Base-by-base conservation (phyloP, 2,113 vertebrate genomes). In the Psittacula cyanocephala region DNA sequence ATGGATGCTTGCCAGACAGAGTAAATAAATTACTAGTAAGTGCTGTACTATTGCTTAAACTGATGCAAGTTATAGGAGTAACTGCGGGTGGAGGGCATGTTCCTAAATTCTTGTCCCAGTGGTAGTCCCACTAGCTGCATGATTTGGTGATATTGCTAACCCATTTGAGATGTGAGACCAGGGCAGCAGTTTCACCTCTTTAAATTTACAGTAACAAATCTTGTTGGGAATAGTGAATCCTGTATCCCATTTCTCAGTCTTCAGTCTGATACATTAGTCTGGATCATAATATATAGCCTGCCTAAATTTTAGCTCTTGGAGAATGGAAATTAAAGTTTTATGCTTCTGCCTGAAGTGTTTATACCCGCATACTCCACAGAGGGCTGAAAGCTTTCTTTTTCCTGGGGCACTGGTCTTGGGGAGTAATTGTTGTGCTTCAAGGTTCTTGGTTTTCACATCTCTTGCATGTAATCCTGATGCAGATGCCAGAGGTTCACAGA, bases 211-310 rank as follows among this genome's bases (percentile, higher is more conserved):
- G 12, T 69, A 67, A 59, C 22, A 65, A 43, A 77, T 43, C 15
- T n/a, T 49, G 13, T 7, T 4, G 22, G 39, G 55, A 60, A 3
- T 29, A 47, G 24, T 25, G 9, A 63, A 53, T 67, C 7, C 31
- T n/a, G 0, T 28, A 16, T 27, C 46, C 7, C 31, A 0, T 52
- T 93, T 81, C 11, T 25, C 29, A 79, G 35, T 28, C 9, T 68
- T 81, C 23, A 55, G 35, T 29, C 8, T 53, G 27, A 23, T 39
- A 7, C 2, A 16, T 25, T 46, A 25, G 31, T 37, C 5, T 75
- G 29, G 11, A 35, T 39, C 3, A 7, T 52, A 57, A 14, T 4
- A 81, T 62, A 11, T 4, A 81, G 15, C 31, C 39, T 84, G 17
- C 7, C 16, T 72, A 19, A 80, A 89, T 43, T 29, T 27, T 27